Base-by-base conservation (phyloP, 2,888 invertebrate species). In the Pseudanteris insignis region DNA sequence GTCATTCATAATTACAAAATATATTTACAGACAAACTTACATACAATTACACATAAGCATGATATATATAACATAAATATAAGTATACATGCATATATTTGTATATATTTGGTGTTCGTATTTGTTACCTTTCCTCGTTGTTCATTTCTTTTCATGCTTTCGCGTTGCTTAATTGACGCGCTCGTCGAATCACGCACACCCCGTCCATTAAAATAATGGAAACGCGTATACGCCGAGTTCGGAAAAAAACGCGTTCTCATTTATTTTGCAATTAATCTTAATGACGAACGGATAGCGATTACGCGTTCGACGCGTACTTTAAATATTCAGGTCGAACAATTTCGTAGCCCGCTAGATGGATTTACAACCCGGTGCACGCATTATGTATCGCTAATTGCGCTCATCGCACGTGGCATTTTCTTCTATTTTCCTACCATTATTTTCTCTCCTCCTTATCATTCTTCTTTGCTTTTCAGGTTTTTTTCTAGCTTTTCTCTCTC, bases 131-230 rank as follows among this genome's bases (percentile, higher is more conserved):
- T 9, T 21, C 11, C 30, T 10, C 21, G 48, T 29, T 43, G 43
- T 44, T 50, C 58, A 43, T 50, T 50, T 44, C 44, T 46, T 44
- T 58, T 58, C 44, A 50, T 44, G 50, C 43, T 50, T 48, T 37
- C 48, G 57, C 48, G 43, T 48, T 43, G 48, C 37, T 57, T 57
- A 48, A 57, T 57, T 57, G 57, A 41, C 48, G 57, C 38, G 43
- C 41, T 57, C 48, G 25, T 37, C 43, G 58, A 58, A 50, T 34
- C 50, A 50, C 50, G 58, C 44, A 50, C 38, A 46, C 38, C 15
- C 58, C 33, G 41, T 48, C 37, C 48, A 57, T 57, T 48, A 48
- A 48, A 57, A 37, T 55, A 57, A 47, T 57, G 57, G 48, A 57
- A 48, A 55, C 40, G 41, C 55, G 47, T 40, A 33, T 47, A n/a